phyloP scores from a whole-genome alignment of 2,888 invertebrate species.

The Onchidella celtica region DNA sequence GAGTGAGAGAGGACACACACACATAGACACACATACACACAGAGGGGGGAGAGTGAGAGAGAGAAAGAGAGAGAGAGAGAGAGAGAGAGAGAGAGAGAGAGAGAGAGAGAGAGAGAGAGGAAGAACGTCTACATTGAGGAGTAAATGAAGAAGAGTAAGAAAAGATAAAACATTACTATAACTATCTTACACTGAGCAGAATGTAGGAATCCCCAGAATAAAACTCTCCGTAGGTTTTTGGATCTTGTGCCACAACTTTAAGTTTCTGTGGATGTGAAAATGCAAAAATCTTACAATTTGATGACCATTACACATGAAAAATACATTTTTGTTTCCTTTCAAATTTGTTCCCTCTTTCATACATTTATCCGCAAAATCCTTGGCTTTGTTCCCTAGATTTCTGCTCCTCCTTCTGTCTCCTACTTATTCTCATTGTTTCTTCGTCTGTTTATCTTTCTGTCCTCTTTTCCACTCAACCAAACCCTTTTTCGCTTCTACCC shows the following conservation, averaged over 20 bases:
- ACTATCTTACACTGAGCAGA: conserved; percentile 84
- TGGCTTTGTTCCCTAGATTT: no score
- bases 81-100: conserved; percentile 32
- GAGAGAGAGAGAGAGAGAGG: conserved; percentile 15
- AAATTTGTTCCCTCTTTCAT: no score
- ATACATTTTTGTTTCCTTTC: no score
- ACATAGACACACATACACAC: no score
- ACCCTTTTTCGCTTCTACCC: no score
- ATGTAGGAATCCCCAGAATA: conserved; percentile 81
- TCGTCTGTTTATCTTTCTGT: no score
- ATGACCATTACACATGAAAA: background rate
- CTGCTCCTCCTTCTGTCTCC: no score
- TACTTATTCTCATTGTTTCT: no score
- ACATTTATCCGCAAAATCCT: no score
- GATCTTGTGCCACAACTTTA: conserved; percentile 70
- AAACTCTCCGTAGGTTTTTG: conserved; percentile 77
- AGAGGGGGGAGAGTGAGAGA: background rate
- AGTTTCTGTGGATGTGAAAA: conserved; percentile 29
- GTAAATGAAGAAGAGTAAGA: background rate
- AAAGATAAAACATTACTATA: background rate
- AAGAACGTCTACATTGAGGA: background rate
- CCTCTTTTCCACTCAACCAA: no score
- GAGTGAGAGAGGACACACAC: conserved; percentile 1
- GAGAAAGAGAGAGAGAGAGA: conserved; percentile 16
- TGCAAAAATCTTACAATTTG: background rate